Base-by-base conservation (phyloP, 37 sponge, comb jelly and placozoan genomes). In the Halichondria panicea region DNA sequence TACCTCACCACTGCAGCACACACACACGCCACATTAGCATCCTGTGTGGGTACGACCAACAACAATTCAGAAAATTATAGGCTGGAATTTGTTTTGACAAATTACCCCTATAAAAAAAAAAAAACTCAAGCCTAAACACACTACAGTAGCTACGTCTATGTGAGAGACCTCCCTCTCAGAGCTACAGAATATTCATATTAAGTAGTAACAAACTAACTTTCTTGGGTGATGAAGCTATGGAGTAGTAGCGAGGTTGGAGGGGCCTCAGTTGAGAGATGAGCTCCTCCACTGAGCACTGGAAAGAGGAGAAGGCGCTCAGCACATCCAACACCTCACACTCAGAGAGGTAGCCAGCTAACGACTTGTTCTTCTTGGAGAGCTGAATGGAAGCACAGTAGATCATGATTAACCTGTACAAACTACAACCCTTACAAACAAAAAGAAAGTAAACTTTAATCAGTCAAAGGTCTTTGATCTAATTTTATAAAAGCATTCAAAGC, bases 1-100 rank as follows among this genome's bases (percentile, higher is more conserved):
- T 87, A 87, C 28, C 87, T 46, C 0, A 87, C 62, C 12, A 87
- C 75, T n/a, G 86, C 86, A 21, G 68, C 86, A 79, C 86, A 85
- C 46, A 85, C 74, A 56, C 74, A 61, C n/a, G 72, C 86, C 22
- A 59, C 37, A 32, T 75, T 44, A 21, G 54, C 40, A 25, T 65
- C 53, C 86, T 85, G 77, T 55, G 30, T 11, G 19, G 27, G n/a
- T n/a, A 27, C n/a, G 60, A 25, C 6, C n/a, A 58, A n/a, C n/a
- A n/a, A n/a, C n/a, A n/a, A n/a, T n/a, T n/a, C n/a, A n/a, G n/a
- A n/a, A n/a, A n/a, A n/a, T n/a, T n/a, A n/a, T n/a, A n/a, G 15
- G 52, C 52, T 48, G 52, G 52, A 11, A 11, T 18, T 48, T 11
- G 52, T 15, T 18, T 48, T 48, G 52, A 48, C 15, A 48, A 48